Percentiles rank a stretch among this genome's conserved stretches.
Evolutionary conservation across 2,888 invertebrate genomes (phyloP).

Genomic region (Cephus rjabovi): DNA sequence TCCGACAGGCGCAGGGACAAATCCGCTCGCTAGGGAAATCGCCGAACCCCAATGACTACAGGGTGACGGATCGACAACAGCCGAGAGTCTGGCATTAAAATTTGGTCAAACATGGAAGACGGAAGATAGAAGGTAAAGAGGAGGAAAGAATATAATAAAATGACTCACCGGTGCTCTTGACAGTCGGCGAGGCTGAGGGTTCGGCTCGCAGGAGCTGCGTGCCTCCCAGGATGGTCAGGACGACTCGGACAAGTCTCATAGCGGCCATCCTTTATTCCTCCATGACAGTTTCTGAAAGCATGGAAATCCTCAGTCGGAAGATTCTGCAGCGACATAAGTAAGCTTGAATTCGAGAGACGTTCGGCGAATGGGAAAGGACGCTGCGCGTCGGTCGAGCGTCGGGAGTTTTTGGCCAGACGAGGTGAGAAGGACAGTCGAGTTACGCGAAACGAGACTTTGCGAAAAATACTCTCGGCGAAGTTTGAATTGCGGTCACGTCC

Average conservation of each 20-base stretch:
- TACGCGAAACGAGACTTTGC: slow-evolving; percentile 15
- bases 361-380: not conserved
- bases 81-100: not conserved
- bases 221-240: slow-evolving; percentile 58
- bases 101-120: slow-evolving; percentile 4
- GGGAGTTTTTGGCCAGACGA: not conserved
- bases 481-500: slow-evolving; percentile 42
- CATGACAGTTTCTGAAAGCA: slow-evolving; percentile 54
- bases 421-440: not conserved
- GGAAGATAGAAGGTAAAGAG: slow-evolving; percentile 2
- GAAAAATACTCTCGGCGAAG: slow-evolving; percentile 23
- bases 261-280: slow-evolving; percentile 54
- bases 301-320: not conserved
- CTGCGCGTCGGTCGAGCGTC: no score
- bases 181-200: slow-evolving; percentile 55
- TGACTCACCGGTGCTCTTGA: slow-evolving; percentile 56
- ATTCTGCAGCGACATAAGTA: not conserved
- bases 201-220: slow-evolving; percentile 55
- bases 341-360: not conserved
- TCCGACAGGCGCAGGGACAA: not conserved
- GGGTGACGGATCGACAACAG: not conserved
- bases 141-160: not conserved
- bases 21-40: not conserved
- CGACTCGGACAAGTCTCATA: slow-evolving; percentile 54
- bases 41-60: not conserved